Conservation (phyloP, 2,888 invertebrate genomes). For the Syrphus vitripennis region DNA sequence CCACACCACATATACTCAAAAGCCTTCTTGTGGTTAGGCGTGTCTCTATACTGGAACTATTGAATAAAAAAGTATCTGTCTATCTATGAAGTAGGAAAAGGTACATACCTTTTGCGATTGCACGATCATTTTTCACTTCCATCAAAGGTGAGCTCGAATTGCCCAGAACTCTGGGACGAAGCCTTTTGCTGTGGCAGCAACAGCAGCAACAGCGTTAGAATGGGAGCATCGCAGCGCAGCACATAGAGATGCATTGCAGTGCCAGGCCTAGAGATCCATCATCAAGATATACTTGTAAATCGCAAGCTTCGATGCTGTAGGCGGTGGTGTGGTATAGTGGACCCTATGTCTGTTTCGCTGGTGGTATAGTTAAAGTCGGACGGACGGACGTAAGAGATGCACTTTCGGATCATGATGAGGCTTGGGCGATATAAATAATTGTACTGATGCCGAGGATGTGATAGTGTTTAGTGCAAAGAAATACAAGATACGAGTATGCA, state of each 20-base stretch:
- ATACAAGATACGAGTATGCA: conserved; percentile 64
- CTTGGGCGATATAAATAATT: conserved; percentile 71
- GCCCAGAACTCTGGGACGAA: conserved; percentile 31
- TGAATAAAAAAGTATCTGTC: conserved; percentile 36
- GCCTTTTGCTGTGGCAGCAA: conserved; percentile 18
- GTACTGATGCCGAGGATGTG: conserved; percentile 67
- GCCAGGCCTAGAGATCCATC: conserved; percentile 67
- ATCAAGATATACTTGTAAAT: conserved; percentile 69
- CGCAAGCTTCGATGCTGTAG: conserved; percentile 67
- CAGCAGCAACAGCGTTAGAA: conserved; percentile 57
- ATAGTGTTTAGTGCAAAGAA: conserved; percentile 65
- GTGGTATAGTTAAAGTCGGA: conserved; percentile 17
- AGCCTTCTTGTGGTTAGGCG: conserved; percentile 79
- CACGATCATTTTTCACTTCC: conserved; percentile 68
- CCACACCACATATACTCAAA: conserved; percentile 7
- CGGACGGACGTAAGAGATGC: conserved; percentile 32
- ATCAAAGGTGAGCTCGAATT: conserved; percentile 61
- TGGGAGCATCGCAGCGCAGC: conserved; percentile 53
- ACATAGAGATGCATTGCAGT: conserved; percentile 60
- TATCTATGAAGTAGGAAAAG: conserved; percentile 44
- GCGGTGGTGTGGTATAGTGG: conserved; percentile 18
- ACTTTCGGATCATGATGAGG: conserved; percentile 49
- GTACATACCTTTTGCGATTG: conserved; percentile 55
- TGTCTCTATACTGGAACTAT: conserved; percentile 73
- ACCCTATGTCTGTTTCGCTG: background rate